Base-by-base conservation (phyloP, 2,113 vertebrate genomes). In the Amphilophus citrinellus region DNA sequence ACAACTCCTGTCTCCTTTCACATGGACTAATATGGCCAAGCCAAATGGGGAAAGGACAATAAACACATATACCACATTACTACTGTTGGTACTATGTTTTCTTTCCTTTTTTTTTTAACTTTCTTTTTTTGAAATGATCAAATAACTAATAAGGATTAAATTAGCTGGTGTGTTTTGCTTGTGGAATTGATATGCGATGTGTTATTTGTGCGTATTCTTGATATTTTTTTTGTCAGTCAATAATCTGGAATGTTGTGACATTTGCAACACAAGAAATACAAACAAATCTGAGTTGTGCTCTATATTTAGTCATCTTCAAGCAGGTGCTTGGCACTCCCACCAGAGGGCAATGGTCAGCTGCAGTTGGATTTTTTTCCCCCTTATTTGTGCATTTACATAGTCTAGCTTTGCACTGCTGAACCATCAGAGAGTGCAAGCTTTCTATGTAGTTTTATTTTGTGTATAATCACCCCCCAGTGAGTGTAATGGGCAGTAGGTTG, bases 271-370 rank as follows among this genome's bases (percentile, higher is more conserved):
- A 87, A 83, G 66, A 61, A 80, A 85, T 58, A 73, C 42, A 56
- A 47, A 87, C 65, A 78, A 63, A 84, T 76, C 14, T 32, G n/a
- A 68, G 11, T 37, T 58, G 6, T 56, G 65, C 42, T 86, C 82
- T 86, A 80, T 85, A 65, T 81, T 47, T 83, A 80, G 77, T 76
- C 17, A 7, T 79, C 47, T 63, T 66, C 27, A 3, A 66, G 90
- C 90, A 92, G 85, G 76, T 92, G 65, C 92, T 65, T 61, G 32
- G 24, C 65, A 35, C 56, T 37, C 71, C 94, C 94, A 95, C 56
- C 82, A 95, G 94, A 93, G 93, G 94, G 94, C 94, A 95, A 89
- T 95, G 88, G 91, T 94, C 87, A 91, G 91, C 93, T 93, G 77
- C 87, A 83, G 87, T 76, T 76, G 61, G 87, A 82, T n/a, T 15